Evolutionary conservation across 2,113 vertebrate species (phyloP).

Genomic region (Malurus melanocephalus): DNA sequence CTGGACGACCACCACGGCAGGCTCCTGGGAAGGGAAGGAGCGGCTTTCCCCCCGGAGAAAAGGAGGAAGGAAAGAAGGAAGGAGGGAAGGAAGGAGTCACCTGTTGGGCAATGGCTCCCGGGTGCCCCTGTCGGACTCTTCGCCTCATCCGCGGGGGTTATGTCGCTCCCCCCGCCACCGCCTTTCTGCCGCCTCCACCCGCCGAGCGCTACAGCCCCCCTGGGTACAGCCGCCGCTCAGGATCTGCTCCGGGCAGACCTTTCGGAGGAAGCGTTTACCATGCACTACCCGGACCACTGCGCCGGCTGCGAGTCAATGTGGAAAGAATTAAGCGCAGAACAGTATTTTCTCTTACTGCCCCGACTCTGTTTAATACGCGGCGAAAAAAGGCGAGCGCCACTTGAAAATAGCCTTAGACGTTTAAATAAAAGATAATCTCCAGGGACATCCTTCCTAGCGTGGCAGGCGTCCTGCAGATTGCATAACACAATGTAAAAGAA

Average conservation of each 20-base stretch:
- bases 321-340: neutral
- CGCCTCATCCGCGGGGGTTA: conserved; percentile 16
- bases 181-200: conserved; percentile 3
- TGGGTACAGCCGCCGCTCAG: neutral
- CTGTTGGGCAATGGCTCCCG: conserved; percentile 71
- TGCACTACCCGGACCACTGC: neutral
- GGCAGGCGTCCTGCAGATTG: neutral
- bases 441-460: neutral
- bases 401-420: conserved; percentile 22
- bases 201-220: conserved; percentile 16
- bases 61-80: neutral
- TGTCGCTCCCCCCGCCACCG: neutral
- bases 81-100: conserved; percentile 55
- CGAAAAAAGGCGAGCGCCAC: neutral
- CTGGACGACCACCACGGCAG: conserved; percentile 69
- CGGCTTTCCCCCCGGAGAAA: neutral
- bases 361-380: neutral
- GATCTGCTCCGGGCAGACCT: neutral
- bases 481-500: neutral
- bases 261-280: neutral
- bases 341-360: neutral
- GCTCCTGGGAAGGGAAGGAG: conserved; percentile 34
- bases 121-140: conserved; percentile 61
- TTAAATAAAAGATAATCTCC: conserved; percentile 28
- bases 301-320: neutral